Evolutionary conservation across 2,797 vertebrate species (phyloP).

Genomic region (Dermochelys coriacea): DNA sequence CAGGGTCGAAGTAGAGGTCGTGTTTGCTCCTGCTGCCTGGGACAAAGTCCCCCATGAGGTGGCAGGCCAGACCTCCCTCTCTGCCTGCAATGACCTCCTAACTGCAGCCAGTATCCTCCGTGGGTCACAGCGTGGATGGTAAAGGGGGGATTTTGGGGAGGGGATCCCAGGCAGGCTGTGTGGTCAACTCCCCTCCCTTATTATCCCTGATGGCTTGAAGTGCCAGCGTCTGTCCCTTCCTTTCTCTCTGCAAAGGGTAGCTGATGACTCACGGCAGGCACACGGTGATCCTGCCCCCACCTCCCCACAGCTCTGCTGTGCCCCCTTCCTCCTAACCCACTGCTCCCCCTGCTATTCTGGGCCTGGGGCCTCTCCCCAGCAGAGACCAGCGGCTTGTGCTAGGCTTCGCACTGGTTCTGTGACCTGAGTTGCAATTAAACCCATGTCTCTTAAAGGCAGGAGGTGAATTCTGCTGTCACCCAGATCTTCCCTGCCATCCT

Average conservation of each 20-base stretch:
- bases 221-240: not conserved
- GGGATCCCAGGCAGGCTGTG: not conserved
- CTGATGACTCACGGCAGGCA: not conserved
- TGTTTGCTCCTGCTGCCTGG: constrained; percentile 26
- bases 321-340: not conserved
- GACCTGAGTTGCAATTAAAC: not conserved
- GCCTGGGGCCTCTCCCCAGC: not conserved
- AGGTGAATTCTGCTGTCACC: not conserved
- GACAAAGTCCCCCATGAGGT: constrained; percentile 25
- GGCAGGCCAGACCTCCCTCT: not conserved
- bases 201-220: too few relatives aligned
- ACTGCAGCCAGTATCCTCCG: not conserved
- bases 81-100: not conserved
- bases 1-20: not conserved
- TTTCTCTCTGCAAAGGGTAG: not conserved
- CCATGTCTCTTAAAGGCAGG: not conserved
- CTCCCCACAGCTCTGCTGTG: not conserved
- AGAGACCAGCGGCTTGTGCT: not conserved
- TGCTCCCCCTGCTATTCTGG: not conserved
- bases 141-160: not conserved
- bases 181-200: not conserved
- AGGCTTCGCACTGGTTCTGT: not conserved
- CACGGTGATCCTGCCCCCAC: not conserved
- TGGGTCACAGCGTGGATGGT: constrained; percentile 13
- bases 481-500: not conserved